Percentiles rank a stretch among this genome's conserved stretches.
Conservation (phyloP, 2,797 vertebrate genomes). For the Oreonectes daqikongensis region DNA sequence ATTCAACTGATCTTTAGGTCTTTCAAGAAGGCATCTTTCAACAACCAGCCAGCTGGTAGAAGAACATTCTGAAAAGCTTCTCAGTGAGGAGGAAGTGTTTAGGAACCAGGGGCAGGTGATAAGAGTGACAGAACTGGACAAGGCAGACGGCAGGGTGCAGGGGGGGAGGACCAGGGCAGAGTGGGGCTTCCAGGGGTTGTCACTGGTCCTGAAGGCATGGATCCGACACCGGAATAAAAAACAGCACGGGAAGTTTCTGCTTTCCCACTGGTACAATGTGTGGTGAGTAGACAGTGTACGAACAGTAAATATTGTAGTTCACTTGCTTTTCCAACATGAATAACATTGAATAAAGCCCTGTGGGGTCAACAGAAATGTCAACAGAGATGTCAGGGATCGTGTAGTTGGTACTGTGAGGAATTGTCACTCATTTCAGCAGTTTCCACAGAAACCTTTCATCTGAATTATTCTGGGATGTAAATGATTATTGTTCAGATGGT, state of each 20-base stretch:
- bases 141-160: constrained; percentile 13
- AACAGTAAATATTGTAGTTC: too few species aligned
- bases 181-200: constrained; percentile 34
- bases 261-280: constrained; percentile 57
- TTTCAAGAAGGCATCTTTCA: neutral
- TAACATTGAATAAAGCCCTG: neutral
- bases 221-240: constrained; percentile 47
- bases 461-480: neutral
- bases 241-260: constrained; percentile 45
- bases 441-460: neutral
- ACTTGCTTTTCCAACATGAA: neutral
- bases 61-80: neutral
- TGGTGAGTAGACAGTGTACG: constrained; percentile 58
- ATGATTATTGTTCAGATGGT: neutral
- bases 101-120: neutral
- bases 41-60: neutral
- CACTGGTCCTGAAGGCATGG: constrained; percentile 43
- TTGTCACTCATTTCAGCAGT: neutral
- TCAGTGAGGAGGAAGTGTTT: neutral
- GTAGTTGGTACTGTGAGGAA: neutral
- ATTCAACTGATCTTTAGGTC: neutral
- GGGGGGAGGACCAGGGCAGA: constrained; percentile 16
- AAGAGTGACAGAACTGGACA: constrained; percentile 48
- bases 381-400: neutral
- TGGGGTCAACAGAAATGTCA: neutral